Evolutionary conservation across 2,888 invertebrate species (phyloP), one percentile per base, ranked within the genome.

Genomic region (Cistogaster globosa): DNA sequence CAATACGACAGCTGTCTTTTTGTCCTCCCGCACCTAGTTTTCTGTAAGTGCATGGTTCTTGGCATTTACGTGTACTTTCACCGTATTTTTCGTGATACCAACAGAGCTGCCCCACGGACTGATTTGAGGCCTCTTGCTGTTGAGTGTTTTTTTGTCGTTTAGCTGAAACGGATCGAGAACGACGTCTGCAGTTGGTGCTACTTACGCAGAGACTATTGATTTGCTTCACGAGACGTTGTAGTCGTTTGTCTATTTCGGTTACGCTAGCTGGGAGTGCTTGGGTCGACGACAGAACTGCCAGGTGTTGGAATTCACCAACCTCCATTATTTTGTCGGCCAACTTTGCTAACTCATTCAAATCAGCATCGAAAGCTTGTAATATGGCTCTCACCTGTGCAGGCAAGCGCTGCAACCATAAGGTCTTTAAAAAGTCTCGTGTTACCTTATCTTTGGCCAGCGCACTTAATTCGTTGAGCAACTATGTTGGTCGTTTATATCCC

Each of bases 401-500:
- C n/a, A 76, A 26, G 4, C 76, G 76, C 58, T 76, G 67, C 3
- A 76, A 38, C 76, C 67, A 58, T 9, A 67, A 51, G 1, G 76
- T 22, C 48, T 76, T 67, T 16, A 86, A 53, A 62, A 84, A 83
- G 4, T 78, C 81, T 18, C 60, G 26, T 16, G 51, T 81, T 9
- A 87, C 26, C 26, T 81, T 68, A 42, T 51, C 42, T 55, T 79
- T 71, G 0, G 72, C 87, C 11, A 87, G 63, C 0, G 32, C n/a
- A 20, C 76, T 80, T 7, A 87, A 71, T 63, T 87, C 86, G 18
- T 84, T 87, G 4, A 87, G 68, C n/a, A 87, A 22, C 20, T 87
- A 80, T 18, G 87, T 83, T 16, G 87, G 86, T 20, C 77, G 77
- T 32, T 82, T 71, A 38, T 87, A 86, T 4, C 87, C 86, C 20